Conservation (phyloP, 1,140 invertebrate genomes). For the Brachionus rubens region DNA sequence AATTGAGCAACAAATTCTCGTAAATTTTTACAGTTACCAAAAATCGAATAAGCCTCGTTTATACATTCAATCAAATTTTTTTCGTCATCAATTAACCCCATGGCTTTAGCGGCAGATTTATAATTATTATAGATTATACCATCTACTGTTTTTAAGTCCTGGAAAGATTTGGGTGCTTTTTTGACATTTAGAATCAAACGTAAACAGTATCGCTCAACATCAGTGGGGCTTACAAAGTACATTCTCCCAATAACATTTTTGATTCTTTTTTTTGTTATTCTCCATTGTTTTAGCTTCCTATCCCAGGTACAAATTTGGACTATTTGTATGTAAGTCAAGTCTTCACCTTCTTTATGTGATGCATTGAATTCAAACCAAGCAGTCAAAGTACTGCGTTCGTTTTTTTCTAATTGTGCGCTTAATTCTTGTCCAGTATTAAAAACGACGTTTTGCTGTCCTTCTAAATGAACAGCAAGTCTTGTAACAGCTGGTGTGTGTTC, state of each 20-base stretch:
- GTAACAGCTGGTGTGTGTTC: background rate
- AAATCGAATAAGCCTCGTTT: background rate
- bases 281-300: background rate
- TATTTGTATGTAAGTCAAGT: background rate
- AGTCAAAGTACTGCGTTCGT: background rate
- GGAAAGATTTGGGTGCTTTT: background rate
- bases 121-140: background rate
- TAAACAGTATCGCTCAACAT: background rate
- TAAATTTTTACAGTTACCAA: background rate
- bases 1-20: background rate
- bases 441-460: constrained; percentile 40
- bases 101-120: background rate
- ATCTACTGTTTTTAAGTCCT: background rate
- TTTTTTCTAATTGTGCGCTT: background rate
- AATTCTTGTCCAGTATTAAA: background rate
- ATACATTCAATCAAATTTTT: background rate
- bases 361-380: no score
- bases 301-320: background rate
- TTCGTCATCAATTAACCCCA: background rate
- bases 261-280: background rate
- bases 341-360: background rate
- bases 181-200: background rate
- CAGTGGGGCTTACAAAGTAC: background rate
- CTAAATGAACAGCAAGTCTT: constrained; percentile 37
- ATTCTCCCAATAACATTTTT: background rate